phyloP scores from a whole-genome alignment of 2,113 vertebrate genomes.

The Pimephales promelas region DNA sequence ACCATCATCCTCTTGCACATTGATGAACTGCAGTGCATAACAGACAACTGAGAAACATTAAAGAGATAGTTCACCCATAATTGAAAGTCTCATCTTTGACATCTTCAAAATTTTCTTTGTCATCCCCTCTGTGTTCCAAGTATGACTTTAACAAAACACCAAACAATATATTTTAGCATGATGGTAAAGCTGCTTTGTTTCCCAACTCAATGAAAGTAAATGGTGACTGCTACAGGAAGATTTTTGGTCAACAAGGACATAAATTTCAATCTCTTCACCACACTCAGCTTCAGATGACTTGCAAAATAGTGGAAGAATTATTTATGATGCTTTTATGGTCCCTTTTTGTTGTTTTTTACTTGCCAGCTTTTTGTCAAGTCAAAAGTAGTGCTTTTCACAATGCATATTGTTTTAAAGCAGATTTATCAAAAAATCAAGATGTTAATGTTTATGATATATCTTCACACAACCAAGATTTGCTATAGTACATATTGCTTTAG shows the following conservation, averaged over 20 bases:
- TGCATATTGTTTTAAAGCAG: no score
- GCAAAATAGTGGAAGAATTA: background rate
- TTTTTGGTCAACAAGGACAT: background rate
- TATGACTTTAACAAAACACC: background rate
- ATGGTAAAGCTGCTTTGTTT: background rate
- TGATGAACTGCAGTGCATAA: background rate
- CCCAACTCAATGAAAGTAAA: background rate
- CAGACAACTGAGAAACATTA: background rate
- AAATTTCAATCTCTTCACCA: background rate
- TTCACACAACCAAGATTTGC: no score
- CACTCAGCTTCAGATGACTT: background rate
- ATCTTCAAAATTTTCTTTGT: background rate
- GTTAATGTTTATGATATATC: no score
- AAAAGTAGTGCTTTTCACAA: no score
- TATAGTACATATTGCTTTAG: no score
- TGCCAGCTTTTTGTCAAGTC: background rate
- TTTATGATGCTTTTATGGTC: background rate
- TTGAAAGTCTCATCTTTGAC: no score
- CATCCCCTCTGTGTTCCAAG: background rate
- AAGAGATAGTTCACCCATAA: background rate
- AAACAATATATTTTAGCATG: background rate
- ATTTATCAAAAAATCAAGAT: no score
- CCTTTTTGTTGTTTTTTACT: background rate
- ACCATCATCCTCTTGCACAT: background rate
- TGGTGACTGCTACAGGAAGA: no score